A percentile compares a stretch with the other conserved stretches of the same genome.
These are phyloP conservation scores for Paraescarpia echinospica DNA, from an alignment of 1,140 invertebrate species.

Conservation along the genomic window DNA sequence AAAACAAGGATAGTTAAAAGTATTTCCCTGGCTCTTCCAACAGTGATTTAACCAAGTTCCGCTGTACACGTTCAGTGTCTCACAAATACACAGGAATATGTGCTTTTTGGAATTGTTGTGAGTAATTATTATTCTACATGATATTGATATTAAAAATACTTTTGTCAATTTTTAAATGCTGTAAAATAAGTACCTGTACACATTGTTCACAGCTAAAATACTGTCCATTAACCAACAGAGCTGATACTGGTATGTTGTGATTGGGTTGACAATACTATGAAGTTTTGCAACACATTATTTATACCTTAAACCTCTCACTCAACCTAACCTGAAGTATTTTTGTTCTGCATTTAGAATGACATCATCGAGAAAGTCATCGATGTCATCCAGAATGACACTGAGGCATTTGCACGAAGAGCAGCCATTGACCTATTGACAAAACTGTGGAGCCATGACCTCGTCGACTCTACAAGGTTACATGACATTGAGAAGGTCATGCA, in stretches of 20 bases:
- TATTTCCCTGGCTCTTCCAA: too few species aligned
- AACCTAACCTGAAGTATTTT: neutral
- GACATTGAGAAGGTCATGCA: neutral
- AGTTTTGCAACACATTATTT: neutral
- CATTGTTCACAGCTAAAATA: neutral
- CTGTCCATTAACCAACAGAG: neutral
- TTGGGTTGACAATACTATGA: neutral
- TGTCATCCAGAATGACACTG: constrained; percentile 17
- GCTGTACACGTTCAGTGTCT: too few species aligned
- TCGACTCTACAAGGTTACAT: neutral
- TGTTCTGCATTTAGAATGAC: constrained; percentile 8
- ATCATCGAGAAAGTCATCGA: constrained; percentile 16
- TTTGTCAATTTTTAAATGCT: too few species aligned
- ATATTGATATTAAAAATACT: too few species aligned
- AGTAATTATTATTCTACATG: too few species aligned
- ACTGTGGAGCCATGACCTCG: neutral
- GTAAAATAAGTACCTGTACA: too few species aligned
- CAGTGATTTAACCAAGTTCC: too few species aligned
- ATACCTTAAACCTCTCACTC: neutral
- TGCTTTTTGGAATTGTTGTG: too few species aligned
- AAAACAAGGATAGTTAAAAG: too few species aligned
- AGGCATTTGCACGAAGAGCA: constrained; percentile 32
- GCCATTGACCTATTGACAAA: constrained; percentile 25
- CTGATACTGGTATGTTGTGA: neutral
- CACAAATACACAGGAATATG: too few species aligned